Conservation (phyloP, 2,797 vertebrate species). For the Enteromius trimaculatus region DNA sequence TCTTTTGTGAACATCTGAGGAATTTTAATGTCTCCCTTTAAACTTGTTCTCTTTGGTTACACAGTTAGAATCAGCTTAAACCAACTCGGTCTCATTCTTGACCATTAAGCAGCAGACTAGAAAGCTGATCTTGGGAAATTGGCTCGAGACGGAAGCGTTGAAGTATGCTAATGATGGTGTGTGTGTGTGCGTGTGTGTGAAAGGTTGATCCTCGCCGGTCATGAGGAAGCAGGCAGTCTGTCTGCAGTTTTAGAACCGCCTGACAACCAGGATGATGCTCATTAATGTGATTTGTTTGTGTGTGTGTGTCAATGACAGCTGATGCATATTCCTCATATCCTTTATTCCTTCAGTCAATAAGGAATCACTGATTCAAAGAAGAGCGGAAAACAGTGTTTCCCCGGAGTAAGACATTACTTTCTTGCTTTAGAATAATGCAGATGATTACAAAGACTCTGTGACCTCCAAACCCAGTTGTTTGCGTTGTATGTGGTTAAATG, state of each 20-base stretch:
- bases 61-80: slow-evolving; percentile 37
- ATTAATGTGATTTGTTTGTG: slow-evolving; percentile 16
- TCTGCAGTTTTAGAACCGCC: slow-evolving; percentile 20
- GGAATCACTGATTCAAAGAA: slow-evolving; percentile 30
- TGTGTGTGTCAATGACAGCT: slow-evolving; percentile 21
- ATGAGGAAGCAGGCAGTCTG: slow-evolving; percentile 25
- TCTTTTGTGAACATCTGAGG: slow-evolving; percentile 45
- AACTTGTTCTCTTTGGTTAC: slow-evolving; percentile 27
- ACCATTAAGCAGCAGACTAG: slow-evolving; percentile 36
- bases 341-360: slow-evolving; percentile 41
- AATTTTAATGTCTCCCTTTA: slow-evolving; percentile 50
- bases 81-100: slow-evolving; percentile 30
- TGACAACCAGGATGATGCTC: slow-evolving; percentile 32
- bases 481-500: background rate
- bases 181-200: slow-evolving; percentile 10
- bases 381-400: slow-evolving; percentile 18
- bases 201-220: slow-evolving; percentile 6
- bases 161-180: slow-evolving; percentile 60
- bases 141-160: slow-evolving; percentile 27
- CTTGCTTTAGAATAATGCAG: slow-evolving; percentile 22
- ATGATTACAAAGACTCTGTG: slow-evolving; percentile 35
- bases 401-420: slow-evolving; percentile 8
- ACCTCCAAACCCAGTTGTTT: slow-evolving; percentile 39
- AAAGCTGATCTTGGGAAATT: slow-evolving; percentile 34
- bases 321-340: slow-evolving; percentile 35